These are phyloP conservation scores for Arizona elegans DNA, from an alignment of 2,113 vertebrate species.

Conservation along the genomic window DNA sequence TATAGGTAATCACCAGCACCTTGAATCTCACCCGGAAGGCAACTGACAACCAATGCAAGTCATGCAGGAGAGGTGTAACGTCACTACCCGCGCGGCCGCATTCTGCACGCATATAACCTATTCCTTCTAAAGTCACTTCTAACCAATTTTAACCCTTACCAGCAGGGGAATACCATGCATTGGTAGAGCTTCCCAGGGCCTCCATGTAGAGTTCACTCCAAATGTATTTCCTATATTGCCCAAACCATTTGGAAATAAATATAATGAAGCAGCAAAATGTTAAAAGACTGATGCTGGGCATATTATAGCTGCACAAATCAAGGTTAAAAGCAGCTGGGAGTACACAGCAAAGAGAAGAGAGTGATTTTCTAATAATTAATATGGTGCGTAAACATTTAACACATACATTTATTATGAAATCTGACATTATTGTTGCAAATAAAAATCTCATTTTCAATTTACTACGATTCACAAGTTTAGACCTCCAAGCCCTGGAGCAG, in stretches of 20 bases:
- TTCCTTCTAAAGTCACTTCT: neutral
- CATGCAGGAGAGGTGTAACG: too few relatives aligned
- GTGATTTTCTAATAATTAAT: conserved; percentile 38
- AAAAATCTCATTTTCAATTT: conserved; percentile 13
- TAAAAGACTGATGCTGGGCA: neutral
- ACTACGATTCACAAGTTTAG: conserved; percentile 41
- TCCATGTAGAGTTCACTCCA: neutral
- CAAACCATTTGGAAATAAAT: neutral
- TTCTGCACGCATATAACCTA: neutral
- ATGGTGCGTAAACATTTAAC: conserved; percentile 40
- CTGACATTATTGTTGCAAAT: conserved; percentile 9
- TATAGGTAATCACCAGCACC: too few relatives aligned
- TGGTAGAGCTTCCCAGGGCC: neutral
- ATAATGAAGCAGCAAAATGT: neutral
- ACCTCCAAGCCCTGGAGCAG: conserved; percentile 43
- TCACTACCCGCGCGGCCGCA: too few relatives aligned
- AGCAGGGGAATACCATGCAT: neutral
- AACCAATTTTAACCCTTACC: neutral
- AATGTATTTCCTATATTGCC: neutral
- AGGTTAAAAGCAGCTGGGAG: conserved; percentile 12
- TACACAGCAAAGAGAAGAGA: neutral
- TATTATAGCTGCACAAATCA: conserved; percentile 3
- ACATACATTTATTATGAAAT: conserved; percentile 35
- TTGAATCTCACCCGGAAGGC: too few relatives aligned
- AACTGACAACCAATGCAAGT: too few relatives aligned